These are phyloP conservation scores for Acipenser oxyrinchus DNA, from an alignment of 2,797 vertebrate genomes.

Conservation along the genomic window DNA sequence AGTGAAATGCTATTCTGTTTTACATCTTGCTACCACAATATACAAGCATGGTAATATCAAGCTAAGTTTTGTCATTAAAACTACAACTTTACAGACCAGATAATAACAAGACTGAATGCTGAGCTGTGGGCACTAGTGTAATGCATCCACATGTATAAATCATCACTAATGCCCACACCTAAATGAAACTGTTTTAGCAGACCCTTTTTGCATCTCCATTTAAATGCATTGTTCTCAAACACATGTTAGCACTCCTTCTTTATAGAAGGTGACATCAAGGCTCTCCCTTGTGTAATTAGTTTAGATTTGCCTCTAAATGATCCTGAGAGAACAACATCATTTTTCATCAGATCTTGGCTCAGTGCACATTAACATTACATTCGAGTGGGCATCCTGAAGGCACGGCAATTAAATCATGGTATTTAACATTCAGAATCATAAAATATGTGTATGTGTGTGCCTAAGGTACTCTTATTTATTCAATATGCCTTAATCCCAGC, in stretches of 20 bases:
- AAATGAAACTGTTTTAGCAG: no score
- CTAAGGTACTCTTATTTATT: conserved; percentile 12
- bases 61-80: conserved; percentile 5
- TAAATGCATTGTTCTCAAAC: conserved; percentile 4
- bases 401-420: conserved; percentile 24
- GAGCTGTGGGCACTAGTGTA: no score
- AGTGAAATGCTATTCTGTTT: no score
- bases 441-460: conserved; percentile 17
- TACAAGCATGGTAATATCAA: not conserved
- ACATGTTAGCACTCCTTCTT: conserved; percentile 12
- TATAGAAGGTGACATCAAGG: conserved; percentile 15
- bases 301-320: conserved; percentile 18
- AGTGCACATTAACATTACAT: conserved; percentile 10
- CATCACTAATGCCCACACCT: no score
- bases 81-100: not conserved
- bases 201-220: conserved; percentile 2
- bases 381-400: conserved; percentile 17
- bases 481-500: conserved; percentile 11
- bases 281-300: conserved; percentile 24
- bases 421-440: conserved; percentile 20
- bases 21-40: no score
- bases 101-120: no score
- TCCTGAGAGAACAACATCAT: conserved; percentile 20
- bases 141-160: no score
- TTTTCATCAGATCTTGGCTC: conserved; percentile 7